phyloP scores from a whole-genome alignment of 2,797 vertebrate species.

The Poeciliopsis presidionis region DNA sequence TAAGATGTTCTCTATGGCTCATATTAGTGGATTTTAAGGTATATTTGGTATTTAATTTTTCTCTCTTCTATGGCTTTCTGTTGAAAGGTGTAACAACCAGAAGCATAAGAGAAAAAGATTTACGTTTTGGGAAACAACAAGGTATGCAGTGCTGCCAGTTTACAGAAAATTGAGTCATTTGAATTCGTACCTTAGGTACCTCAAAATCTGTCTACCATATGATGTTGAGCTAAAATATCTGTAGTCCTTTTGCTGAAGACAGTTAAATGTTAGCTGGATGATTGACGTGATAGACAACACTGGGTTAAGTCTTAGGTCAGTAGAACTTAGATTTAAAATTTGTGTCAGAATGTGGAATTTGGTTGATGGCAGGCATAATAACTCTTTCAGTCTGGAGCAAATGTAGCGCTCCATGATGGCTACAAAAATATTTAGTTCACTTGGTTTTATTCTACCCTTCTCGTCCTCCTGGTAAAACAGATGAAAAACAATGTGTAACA shows the following conservation, averaged over 20 bases:
- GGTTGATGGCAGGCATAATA: constrained; percentile 4
- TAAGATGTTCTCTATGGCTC: not conserved
- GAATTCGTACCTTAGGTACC: constrained; percentile 23
- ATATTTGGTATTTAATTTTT: not conserved
- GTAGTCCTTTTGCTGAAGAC: constrained; percentile 17
- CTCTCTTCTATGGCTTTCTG: constrained; percentile 9
- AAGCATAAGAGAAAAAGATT: constrained; percentile 28
- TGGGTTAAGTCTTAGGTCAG: constrained; percentile 12
- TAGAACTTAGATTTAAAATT: not conserved
- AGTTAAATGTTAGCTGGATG: constrained; percentile 21
- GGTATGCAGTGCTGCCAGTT: constrained; percentile 24
- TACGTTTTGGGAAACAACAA: constrained; percentile 20
- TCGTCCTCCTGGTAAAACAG: constrained; percentile 40
- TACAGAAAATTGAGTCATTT: constrained; percentile 17
- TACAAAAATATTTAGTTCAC: constrained; percentile 37
- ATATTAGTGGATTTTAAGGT: not conserved
- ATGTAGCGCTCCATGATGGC: constrained; percentile 4
- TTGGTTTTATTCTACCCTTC: constrained; percentile 29
- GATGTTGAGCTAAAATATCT: constrained; percentile 36
- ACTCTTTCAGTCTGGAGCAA: not conserved
- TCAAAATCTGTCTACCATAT: not conserved
- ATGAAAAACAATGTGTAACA: constrained; percentile 49
- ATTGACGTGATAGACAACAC: constrained; percentile 42
- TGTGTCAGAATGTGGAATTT: constrained; percentile 1
- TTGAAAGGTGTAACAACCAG: constrained; percentile 17